Percentiles rank a stretch among this genome's conserved stretches.
Evolutionary conservation across 2,797 vertebrate genomes (phyloP).

Genomic region (Gambelia wislizenii): DNA sequence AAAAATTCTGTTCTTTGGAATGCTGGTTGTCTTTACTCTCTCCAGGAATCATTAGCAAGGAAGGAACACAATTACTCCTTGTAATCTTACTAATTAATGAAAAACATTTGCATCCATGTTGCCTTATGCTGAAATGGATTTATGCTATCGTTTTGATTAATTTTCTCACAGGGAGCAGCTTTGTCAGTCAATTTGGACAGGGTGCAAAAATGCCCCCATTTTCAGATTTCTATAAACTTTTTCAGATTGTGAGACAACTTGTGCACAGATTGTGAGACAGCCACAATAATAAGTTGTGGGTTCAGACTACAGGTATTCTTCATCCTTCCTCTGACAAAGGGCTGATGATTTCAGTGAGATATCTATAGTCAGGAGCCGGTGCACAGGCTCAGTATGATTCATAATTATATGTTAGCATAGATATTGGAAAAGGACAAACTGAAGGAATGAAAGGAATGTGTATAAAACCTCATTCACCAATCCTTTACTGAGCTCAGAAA

Average conservation of each 20-base stretch:
- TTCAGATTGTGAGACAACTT: background rate
- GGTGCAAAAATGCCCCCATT: background rate
- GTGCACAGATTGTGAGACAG: background rate
- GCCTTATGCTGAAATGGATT: background rate
- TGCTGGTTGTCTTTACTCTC: background rate
- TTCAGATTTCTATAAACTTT: background rate
- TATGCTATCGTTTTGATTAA: background rate
- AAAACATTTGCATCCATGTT: background rate
- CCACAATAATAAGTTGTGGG: background rate
- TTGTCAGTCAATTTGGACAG: background rate
- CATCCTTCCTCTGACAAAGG: background rate
- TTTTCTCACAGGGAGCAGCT: background rate
- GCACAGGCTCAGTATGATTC: background rate
- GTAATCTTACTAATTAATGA: no score
- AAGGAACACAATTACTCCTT: background rate
- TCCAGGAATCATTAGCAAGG: no score
- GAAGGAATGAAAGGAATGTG: background rate
- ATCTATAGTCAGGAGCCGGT: background rate
- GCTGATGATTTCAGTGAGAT: background rate
- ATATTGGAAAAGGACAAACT: background rate
- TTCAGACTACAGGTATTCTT: background rate
- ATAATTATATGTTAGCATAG: background rate
- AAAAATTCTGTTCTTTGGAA: background rate
- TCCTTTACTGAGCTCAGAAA: background rate
- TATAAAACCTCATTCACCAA: background rate